Evolutionary conservation across 92 coral and sea anemone genomes (phyloP).

Genomic region (Muricea muricata): DNA sequence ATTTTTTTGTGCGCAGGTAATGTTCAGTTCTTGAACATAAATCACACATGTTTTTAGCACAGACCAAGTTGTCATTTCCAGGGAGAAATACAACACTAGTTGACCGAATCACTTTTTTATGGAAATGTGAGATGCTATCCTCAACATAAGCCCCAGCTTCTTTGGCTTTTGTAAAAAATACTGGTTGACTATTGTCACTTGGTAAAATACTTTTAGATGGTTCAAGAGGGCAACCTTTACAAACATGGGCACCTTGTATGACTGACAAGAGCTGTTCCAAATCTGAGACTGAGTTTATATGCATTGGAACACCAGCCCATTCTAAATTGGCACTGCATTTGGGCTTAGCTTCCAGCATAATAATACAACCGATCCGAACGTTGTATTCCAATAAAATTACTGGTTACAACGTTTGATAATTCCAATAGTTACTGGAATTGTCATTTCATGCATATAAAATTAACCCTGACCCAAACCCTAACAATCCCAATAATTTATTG

Average conservation of each 20-base stretch:
- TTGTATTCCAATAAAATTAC: too few relatives aligned
- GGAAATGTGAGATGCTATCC: constrained; percentile 35
- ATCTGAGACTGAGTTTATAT: constrained; percentile 19
- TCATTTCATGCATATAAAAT: too few relatives aligned
- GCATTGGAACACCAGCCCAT: constrained; percentile 43
- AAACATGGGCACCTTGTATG: constrained; percentile 12
- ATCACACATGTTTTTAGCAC: constrained; percentile 42
- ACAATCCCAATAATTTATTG: too few relatives aligned
- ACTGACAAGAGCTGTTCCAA: background rate
- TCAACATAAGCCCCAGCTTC: constrained; percentile 45
- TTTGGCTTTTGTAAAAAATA: constrained; percentile 30
- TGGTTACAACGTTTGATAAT: too few relatives aligned
- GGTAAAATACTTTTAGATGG: constrained; percentile 11
- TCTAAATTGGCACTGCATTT: constrained; percentile 34
- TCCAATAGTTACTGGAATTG: too few relatives aligned
- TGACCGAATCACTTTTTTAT: constrained; percentile 46
- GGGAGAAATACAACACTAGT: constrained; percentile 48
- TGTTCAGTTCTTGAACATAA: constrained; percentile 44
- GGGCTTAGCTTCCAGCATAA: constrained; percentile 41
- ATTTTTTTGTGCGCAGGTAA: constrained; percentile 50
- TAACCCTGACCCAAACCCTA: too few relatives aligned
- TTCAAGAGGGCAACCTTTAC: constrained; percentile 38
- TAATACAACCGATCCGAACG: too few relatives aligned
- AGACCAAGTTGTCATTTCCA: constrained; percentile 39
- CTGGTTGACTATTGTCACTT: constrained; percentile 38